Evolutionary conservation across 1,140 invertebrate species (phyloP), one percentile per base, ranked within the genome.

Genomic region (Eubasilissa regina): DNA sequence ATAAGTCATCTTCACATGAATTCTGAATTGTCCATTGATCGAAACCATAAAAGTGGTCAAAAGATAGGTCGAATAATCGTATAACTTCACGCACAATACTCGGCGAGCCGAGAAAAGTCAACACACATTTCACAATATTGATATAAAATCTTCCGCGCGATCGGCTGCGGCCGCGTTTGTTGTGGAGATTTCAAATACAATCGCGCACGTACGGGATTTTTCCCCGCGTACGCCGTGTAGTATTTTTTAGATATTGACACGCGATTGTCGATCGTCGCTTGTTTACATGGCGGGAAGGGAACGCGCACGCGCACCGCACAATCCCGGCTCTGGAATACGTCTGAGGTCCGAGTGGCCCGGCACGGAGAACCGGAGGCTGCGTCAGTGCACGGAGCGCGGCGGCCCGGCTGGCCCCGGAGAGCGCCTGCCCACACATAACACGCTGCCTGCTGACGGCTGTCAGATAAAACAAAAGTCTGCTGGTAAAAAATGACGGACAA

Each of bases 231-330:
- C 19, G 35, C 1, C 25, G 25, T 6, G 35, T 68, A 47, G 64
- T 68, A 64, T 64, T 64, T 64, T 64, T 64, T 64, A 17, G 55
- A 58, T 58, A 58, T 58, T 25, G 35, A 70, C 43, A 48, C 66
- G 66, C 68, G 68, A 25, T n/a, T 13, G 47, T 55, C 44, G n/a
- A 35, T 35, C 25, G 25, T 35, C 21, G 25, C 53, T 73, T 73
- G 68, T 73, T 55, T 53, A 73, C 47, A 13, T 25, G 25, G 25
- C 25, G 25, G 25, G 25, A 35, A 35, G 25, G 45, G 68, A 47
- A 73, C 48, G 68, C 48, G 68, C 68, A 73, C 68, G 68, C 68
- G 68, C 68, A 73, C 47, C 68, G 51, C 47, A 73, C 68, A 51
- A 73, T 53, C 47, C 47, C 47, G 68, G 11, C 47, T 53, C 68